phyloP scores from a whole-genome alignment of 2,797 vertebrate genomes.

The Sebastes cheni region DNA sequence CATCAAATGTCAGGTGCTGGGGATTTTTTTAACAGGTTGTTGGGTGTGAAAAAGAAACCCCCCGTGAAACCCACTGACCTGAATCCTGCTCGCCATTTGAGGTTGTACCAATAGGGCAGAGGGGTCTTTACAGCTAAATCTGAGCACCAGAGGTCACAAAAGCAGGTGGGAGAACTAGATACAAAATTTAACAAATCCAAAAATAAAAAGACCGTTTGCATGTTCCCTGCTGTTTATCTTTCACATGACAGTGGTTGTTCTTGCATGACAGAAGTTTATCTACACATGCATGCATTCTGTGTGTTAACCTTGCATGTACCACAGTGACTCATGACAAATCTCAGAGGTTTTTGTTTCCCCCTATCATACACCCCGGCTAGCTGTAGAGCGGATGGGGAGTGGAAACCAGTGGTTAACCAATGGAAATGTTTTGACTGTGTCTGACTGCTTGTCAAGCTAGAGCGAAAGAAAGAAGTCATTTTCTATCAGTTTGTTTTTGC shows the following conservation, averaged over 20 bases:
- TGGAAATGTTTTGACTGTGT: slow-evolving; percentile 74
- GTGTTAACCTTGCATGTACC: slow-evolving; percentile 55
- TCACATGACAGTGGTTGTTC: neutral
- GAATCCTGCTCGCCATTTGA: slow-evolving; percentile 1
- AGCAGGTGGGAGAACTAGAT: neutral
- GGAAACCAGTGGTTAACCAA: slow-evolving; percentile 78
- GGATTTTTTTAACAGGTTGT: slow-evolving; percentile 9
- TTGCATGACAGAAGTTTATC: slow-evolving; percentile 46
- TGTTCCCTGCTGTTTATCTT: neutral
- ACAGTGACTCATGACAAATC: slow-evolving; percentile 78
- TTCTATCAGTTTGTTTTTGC: neutral
- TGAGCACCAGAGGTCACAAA: neutral
- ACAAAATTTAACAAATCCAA: neutral
- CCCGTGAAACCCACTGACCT: slow-evolving; percentile 29
- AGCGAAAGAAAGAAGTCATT: neutral
- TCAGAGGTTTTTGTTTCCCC: slow-evolving; percentile 75
- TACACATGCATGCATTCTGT: slow-evolving; percentile 8
- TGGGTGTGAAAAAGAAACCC: neutral
- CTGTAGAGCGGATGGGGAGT: slow-evolving; percentile 12
- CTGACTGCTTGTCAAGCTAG: slow-evolving; percentile 17
- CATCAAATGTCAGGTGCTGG: slow-evolving; percentile 17
- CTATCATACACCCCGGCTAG: slow-evolving; percentile 29
- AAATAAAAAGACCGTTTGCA: neutral
- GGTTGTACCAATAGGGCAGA: slow-evolving; percentile 18
- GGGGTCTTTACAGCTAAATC: slow-evolving; percentile 30